Evolutionary conservation across 2,113 vertebrate genomes (phyloP), one percentile per base, ranked within the genome.

Genomic region (Hippocampus mohnikei): DNA sequence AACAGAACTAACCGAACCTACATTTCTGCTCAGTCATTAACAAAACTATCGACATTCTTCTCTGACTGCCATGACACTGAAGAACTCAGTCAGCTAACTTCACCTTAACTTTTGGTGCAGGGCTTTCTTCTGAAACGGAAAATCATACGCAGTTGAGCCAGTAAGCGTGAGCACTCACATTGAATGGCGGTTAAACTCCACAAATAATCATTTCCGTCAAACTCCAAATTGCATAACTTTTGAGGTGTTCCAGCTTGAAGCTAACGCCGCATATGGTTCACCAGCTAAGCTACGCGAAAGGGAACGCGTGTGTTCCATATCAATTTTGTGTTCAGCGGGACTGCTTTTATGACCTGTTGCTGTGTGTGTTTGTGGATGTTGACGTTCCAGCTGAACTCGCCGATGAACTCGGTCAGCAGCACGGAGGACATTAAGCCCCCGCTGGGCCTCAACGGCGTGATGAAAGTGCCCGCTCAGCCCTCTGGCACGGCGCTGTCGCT

Each of bases 381-480:
- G 89, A 88, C 85, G 63, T 81, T 82, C 15, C 93, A 99, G 96
- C 91, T 98, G 84, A 96, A 92, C 92, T 97, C 96, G 0, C 95
- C 96, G 71, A 96, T 99, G 96, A 96, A 97, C 92, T 94, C 96
- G 0, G 92, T 98, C 84, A 98, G 95, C 92, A 98, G 96, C 91
- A 94, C 95, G 12, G 97, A 99, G 91, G 97, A 99, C 88, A 95
- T 99, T 66, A 99, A 99, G 78, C 97, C 97, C 52, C 97, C 96
- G 1, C 87, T 97, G 85, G 97, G 97, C 68, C 92, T 99, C 85
- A 99, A 99, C 23, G 97, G 97, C 0, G 94, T 99, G 85, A 97
- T 98, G 92, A 98, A 99, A 91, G 94, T 97, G 77, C 96, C 96
- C 20, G 93, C 94, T 76, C 96, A 98, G 78, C 95, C 96, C 78